phyloP scores from a whole-genome alignment of 2,888 invertebrate genomes.

The Cryptosula pallasiana region DNA sequence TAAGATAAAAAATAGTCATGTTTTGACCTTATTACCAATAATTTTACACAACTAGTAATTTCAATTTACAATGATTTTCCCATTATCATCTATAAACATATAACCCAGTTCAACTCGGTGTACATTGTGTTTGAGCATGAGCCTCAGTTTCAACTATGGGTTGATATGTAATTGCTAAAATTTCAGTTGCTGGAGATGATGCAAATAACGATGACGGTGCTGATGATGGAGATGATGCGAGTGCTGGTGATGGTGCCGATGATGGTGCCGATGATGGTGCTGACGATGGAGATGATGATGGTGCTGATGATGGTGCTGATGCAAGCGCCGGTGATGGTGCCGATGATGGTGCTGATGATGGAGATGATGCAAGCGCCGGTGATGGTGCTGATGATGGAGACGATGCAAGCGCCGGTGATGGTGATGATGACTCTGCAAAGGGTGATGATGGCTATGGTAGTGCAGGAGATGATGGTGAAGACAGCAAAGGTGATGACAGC shows the following conservation, averaged over 20 bases:
- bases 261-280: background rate
- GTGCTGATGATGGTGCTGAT: background rate
- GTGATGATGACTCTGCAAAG: background rate
- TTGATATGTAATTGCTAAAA: too few relatives aligned
- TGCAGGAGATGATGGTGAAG: background rate
- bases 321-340: background rate
- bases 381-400: background rate
- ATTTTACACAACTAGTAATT: too few relatives aligned
- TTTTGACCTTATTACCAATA: too few relatives aligned
- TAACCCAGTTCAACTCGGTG: too few relatives aligned
- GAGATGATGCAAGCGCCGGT: background rate
- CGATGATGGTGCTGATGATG: background rate
- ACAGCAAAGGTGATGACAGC: background rate
- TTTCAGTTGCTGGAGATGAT: background rate
- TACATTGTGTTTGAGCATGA: too few relatives aligned
- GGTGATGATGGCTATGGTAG: background rate
- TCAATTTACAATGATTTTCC: too few relatives aligned
- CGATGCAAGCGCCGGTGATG: background rate
- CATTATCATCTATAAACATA: too few relatives aligned
- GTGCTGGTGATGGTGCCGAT: constrained; percentile 18
- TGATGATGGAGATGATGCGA: background rate
- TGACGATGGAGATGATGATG: background rate
- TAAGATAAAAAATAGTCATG: too few relatives aligned
- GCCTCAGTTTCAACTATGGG: too few relatives aligned
- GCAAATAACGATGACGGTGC: background rate